A percentile compares a stretch with the other conserved stretches of the same genome.
phyloP scores from a whole-genome alignment of 2,888 invertebrate species.

The Orthosia cruda region DNA sequence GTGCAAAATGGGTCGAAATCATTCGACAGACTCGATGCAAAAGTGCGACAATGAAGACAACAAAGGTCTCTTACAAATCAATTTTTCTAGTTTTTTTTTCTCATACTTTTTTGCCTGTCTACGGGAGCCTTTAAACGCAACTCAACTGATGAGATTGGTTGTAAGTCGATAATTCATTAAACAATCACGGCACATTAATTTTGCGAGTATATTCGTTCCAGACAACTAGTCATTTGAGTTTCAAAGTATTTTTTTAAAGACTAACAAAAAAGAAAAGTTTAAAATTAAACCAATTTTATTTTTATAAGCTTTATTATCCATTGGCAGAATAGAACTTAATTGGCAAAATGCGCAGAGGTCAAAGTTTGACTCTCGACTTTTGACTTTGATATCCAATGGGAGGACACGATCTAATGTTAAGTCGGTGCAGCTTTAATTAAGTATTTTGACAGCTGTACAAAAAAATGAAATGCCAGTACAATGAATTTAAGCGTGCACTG shows the following conservation, averaged over 20 bases:
- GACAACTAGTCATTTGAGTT: background rate
- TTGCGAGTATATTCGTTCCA: no score
- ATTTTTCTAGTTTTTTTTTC: no score
- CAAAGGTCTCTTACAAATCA: no score
- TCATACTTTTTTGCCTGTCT: no score
- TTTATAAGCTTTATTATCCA: background rate
- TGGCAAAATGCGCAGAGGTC: background rate
- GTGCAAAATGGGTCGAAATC: no score
- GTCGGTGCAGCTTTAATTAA: background rate
- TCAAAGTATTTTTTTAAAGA: background rate
- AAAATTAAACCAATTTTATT: background rate
- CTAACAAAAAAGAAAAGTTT: background rate
- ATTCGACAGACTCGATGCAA: no score
- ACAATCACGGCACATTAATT: no score
- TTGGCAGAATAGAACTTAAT: background rate
- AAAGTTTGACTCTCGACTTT: background rate
- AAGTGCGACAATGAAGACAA: no score
- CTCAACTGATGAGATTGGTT: no score
- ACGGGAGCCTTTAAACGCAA: no score
- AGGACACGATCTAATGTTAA: background rate
- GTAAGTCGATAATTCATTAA: no score
- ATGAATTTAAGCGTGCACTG: conserved; percentile 1
- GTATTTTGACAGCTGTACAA: background rate
- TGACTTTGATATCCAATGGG: conserved; percentile 9
- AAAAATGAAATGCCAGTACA: background rate